A percentile compares a stretch with the other conserved stretches of the same genome.
Evolutionary conservation across 2,888 invertebrate genomes (phyloP).

Genomic region (Cerceris ruficornis): DNA sequence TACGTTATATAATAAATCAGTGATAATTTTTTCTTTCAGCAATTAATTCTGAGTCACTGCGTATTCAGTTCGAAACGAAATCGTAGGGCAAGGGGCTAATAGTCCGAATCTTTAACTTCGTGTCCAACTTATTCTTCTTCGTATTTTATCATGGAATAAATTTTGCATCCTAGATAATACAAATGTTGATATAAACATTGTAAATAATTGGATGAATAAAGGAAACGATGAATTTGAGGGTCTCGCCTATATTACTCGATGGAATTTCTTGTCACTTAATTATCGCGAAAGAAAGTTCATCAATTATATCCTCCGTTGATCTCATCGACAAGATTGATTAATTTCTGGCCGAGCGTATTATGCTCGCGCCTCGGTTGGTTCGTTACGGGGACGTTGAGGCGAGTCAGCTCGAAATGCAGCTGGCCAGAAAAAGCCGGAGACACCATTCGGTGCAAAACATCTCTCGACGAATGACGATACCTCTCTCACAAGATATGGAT

Average conservation of each 20-base stretch:
- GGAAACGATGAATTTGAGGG: neutral
- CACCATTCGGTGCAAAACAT: slow-evolving; percentile 56
- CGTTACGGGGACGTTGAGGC: slow-evolving; percentile 40
- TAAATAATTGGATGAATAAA: neutral
- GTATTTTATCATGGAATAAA: too few relatives aligned
- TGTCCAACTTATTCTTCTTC: too few relatives aligned
- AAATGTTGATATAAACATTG: neutral
- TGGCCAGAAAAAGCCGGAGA: slow-evolving; percentile 52
- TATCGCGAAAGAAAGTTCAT: slow-evolving; percentile 46
- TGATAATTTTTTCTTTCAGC: too few relatives aligned
- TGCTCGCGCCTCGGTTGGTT: slow-evolving; percentile 28
- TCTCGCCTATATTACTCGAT: slow-evolving; percentile 22
- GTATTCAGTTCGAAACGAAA: too few relatives aligned
- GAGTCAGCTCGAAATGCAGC: slow-evolving; percentile 41
- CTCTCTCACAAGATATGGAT: slow-evolving; percentile 55
- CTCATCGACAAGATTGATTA: slow-evolving; percentile 46
- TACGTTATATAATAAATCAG: too few relatives aligned
- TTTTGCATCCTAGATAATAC: too few relatives aligned
- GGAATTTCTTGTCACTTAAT: slow-evolving; percentile 36
- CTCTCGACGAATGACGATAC: slow-evolving; percentile 65
- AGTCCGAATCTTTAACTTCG: too few relatives aligned
- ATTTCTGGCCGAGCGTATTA: slow-evolving; percentile 53
- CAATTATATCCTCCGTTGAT: slow-evolving; percentile 34
- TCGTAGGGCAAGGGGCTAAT: too few relatives aligned
- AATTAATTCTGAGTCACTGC: too few relatives aligned